A percentile compares a stretch with the other conserved stretches of the same genome.
phyloP scores from a whole-genome alignment of 2,797 vertebrate genomes.

The Leptatherina wallacei region DNA sequence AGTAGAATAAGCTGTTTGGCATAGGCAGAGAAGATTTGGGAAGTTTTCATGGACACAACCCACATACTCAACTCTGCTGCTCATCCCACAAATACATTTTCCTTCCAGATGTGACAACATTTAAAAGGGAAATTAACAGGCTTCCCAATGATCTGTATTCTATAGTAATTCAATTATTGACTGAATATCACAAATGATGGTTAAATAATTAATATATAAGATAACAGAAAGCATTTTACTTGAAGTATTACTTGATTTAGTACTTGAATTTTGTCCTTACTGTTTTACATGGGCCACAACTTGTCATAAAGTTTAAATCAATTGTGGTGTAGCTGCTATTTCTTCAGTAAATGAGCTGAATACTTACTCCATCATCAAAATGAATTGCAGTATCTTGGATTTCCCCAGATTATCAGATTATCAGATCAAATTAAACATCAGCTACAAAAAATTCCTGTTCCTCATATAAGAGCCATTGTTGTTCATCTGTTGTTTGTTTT shows the following conservation, averaged over 20 bases:
- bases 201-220: neutral
- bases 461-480: slow-evolving; percentile 23
- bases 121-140: too few relatives aligned
- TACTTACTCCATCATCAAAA: slow-evolving; percentile 5
- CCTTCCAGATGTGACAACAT: too few relatives aligned
- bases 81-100: too few relatives aligned
- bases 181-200: too few relatives aligned
- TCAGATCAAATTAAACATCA: slow-evolving; percentile 27
- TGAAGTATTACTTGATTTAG: neutral
- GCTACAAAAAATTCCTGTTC: slow-evolving; percentile 19
- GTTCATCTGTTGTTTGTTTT: slow-evolving; percentile 57
- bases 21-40: too few relatives aligned
- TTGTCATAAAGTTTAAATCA: neutral
- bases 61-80: too few relatives aligned
- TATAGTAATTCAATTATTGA: too few relatives aligned
- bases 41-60: too few relatives aligned
- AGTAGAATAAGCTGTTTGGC: too few relatives aligned
- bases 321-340: neutral
- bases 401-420: slow-evolving; percentile 12
- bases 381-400: slow-evolving; percentile 2
- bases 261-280: neutral
- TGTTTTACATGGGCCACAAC: neutral
- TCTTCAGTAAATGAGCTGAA: neutral
- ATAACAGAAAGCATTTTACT: neutral
- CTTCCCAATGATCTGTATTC: too few relatives aligned